Evolutionary conservation across 2,797 vertebrate genomes (phyloP).

Genomic region (Coregonus suidteri): DNA sequence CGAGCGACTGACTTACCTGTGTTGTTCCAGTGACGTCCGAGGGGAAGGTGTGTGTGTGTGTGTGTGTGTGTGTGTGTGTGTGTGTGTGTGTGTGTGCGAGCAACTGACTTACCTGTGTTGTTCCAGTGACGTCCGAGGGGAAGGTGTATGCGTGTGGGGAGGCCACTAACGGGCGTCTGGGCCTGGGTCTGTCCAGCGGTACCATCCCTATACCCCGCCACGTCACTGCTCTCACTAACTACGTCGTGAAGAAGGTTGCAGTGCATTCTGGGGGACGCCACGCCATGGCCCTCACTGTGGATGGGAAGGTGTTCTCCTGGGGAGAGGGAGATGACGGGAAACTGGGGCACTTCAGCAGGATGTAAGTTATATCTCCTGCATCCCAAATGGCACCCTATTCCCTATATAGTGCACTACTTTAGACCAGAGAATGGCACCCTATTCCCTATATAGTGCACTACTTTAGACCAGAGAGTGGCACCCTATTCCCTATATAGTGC

Average conservation of each 20-base stretch:
- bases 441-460: too few relatives aligned
- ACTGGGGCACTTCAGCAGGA: conserved; percentile 97
- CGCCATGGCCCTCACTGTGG: conserved; percentile 95
- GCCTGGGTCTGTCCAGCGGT: conserved; percentile 92
- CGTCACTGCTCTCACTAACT: conserved; percentile 95
- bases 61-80: too few relatives aligned
- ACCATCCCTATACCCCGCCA: conserved; percentile 96
- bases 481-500: too few relatives aligned
- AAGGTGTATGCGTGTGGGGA: conserved; percentile 98
- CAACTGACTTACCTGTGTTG: background rate
- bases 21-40: background rate
- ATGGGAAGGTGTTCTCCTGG: conserved; percentile 98
- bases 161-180: conserved; percentile 94
- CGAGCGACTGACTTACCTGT: background rate
- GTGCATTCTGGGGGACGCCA: conserved; percentile 98
- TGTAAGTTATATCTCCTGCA: conserved; percentile 73
- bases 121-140: conserved; percentile 55
- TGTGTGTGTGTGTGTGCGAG: too few relatives aligned
- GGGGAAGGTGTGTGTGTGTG: too few relatives aligned
- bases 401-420: too few relatives aligned
- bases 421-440: too few relatives aligned
- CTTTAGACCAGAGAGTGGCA: too few relatives aligned
- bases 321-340: conserved; percentile 98
- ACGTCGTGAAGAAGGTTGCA: conserved; percentile 97
- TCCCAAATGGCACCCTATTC: too few relatives aligned